These are phyloP conservation scores for Formica exsecta DNA, from an alignment of 1,140 invertebrate genomes.

Conservation along the genomic window DNA sequence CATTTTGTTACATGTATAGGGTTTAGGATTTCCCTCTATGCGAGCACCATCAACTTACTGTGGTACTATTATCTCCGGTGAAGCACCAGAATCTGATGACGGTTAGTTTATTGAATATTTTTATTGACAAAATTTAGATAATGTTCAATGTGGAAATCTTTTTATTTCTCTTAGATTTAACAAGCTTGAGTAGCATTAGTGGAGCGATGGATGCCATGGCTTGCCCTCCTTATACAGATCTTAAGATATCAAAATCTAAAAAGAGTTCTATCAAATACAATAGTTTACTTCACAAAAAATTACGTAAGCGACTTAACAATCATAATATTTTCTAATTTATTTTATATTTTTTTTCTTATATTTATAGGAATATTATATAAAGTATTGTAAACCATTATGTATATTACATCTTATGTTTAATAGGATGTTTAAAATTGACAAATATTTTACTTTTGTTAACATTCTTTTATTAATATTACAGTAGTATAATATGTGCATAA, in stretches of 20 bases:
- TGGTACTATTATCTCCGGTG: slow-evolving; percentile 84
- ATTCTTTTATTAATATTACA: slow-evolving; percentile 76
- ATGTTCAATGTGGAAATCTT: neutral
- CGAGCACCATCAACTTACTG: slow-evolving; percentile 77
- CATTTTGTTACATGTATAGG: slow-evolving; percentile 69
- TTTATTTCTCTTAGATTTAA: slow-evolving; percentile 74
- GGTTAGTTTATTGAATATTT: slow-evolving; percentile 69
- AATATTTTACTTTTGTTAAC: slow-evolving; percentile 64
- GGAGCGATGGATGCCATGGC: slow-evolving; percentile 82
- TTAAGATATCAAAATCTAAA: slow-evolving; percentile 79
- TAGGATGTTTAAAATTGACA: slow-evolving; percentile 28
- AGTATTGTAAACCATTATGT: neutral
- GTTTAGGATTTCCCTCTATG: slow-evolving; percentile 77
- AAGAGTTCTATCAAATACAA: slow-evolving; percentile 84
- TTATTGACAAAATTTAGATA: slow-evolving; percentile 23
- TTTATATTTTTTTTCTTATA: neutral
- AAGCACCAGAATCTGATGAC: slow-evolving; percentile 85
- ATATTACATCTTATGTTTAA: neutral
- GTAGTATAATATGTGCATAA: slow-evolving; percentile 71
- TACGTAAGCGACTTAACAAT: slow-evolving; percentile 78
- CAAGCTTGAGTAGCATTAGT: slow-evolving; percentile 81
- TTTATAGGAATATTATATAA: neutral
- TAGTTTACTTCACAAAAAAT: slow-evolving; percentile 85
- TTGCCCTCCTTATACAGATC: slow-evolving; percentile 82
- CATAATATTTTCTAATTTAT: neutral